Conservation (phyloP, 2,113 vertebrate species). For the Lepus europaeus region DNA sequence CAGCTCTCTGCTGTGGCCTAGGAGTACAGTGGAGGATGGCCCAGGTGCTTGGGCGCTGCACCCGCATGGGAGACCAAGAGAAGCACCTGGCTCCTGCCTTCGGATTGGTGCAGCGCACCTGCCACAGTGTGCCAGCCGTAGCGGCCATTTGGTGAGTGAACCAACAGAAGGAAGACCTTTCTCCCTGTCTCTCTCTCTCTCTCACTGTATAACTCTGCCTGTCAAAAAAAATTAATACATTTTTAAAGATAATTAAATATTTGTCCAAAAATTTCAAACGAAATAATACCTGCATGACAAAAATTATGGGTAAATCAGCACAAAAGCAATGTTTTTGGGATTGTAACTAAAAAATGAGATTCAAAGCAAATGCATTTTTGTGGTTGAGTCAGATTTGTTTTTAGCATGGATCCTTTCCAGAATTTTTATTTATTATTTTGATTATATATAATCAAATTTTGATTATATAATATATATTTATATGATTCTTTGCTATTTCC, state of each 20-base stretch:
- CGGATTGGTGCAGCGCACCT: too few relatives aligned
- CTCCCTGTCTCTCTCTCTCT: too few relatives aligned
- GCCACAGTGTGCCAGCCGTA: too few relatives aligned
- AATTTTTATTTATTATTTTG: conserved; percentile 37
- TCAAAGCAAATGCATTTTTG: background rate
- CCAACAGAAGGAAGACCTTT: too few relatives aligned
- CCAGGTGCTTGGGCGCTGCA: too few relatives aligned
- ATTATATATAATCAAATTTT: background rate
- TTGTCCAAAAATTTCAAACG: conserved; percentile 15
- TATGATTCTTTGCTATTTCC: background rate
- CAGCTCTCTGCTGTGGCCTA: too few relatives aligned
- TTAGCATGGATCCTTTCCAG: conserved; percentile 1
- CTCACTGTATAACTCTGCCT: too few relatives aligned
- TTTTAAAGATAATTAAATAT: background rate
- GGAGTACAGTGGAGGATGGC: too few relatives aligned
- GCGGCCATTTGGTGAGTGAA: too few relatives aligned
- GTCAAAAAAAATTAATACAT: too few relatives aligned
- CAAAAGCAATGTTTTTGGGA: background rate
- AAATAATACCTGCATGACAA: background rate
- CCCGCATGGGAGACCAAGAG: too few relatives aligned
- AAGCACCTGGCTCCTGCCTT: too few relatives aligned
- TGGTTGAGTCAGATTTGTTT: conserved; percentile 42
- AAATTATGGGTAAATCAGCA: background rate
- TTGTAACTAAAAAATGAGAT: conserved; percentile 32
- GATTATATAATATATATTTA: background rate